Conservation (phyloP, 2,113 vertebrate species). For the Marmota flaviventris region DNA sequence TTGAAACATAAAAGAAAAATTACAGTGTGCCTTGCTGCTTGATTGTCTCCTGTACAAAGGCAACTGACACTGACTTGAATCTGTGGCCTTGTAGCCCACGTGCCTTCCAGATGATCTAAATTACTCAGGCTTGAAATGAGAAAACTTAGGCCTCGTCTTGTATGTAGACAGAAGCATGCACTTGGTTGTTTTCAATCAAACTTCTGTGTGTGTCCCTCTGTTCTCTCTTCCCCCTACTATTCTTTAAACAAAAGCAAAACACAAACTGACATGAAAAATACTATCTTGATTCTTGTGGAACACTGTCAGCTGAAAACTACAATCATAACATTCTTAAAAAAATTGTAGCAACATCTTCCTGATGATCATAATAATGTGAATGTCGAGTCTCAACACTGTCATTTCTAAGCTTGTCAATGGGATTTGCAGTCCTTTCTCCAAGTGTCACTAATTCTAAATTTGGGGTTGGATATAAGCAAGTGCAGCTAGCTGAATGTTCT, state of each 20-base stretch:
- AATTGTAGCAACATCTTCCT: background rate
- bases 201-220: background rate
- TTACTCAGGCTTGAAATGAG: slow-evolving; percentile 83
- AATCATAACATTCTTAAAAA: background rate
- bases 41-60: slow-evolving; percentile 74
- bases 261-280: slow-evolving; percentile 46
- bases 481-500: background rate
- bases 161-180: slow-evolving; percentile 22
- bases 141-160: slow-evolving; percentile 57
- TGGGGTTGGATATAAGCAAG: background rate
- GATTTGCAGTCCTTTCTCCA: background rate
- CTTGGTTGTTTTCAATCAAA: slow-evolving; percentile 74
- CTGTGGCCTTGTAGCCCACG: slow-evolving; percentile 67
- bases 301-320: background rate
- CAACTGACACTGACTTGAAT: slow-evolving; percentile 73
- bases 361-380: background rate
- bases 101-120: slow-evolving; percentile 77
- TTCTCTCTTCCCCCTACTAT: background rate
- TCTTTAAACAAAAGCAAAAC: slow-evolving; percentile 41
- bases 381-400: background rate
- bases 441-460: slow-evolving; percentile 13
- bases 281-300: background rate
- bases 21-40: slow-evolving; percentile 73
- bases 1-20: slow-evolving; percentile 83
- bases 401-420: background rate